A percentile compares a stretch with the other conserved stretches of the same genome.
These are phyloP conservation scores for Oxygymnocypris stewartii DNA, from an alignment of 2,113 vertebrate species.

Conservation along the genomic window DNA sequence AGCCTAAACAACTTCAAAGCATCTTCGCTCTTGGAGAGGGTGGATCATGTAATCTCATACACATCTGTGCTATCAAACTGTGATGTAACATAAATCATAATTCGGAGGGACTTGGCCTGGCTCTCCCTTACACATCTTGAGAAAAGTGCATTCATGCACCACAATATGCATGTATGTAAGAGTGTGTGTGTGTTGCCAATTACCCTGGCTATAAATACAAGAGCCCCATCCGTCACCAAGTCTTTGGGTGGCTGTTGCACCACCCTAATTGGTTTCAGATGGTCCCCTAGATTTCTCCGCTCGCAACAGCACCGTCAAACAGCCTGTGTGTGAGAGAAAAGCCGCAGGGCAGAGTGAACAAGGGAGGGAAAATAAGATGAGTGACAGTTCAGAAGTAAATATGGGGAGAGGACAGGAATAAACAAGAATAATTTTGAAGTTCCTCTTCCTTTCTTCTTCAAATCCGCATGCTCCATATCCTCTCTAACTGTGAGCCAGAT, in stretches of 20 bases:
- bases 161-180: conserved; percentile 59
- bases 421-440: conserved; percentile 76
- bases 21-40: conserved; percentile 28
- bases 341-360: conserved; percentile 65
- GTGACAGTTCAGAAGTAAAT: conserved; percentile 85
- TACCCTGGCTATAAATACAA: conserved; percentile 96
- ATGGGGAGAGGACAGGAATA: conserved; percentile 74
- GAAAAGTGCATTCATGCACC: conserved; percentile 40
- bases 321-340: conserved; percentile 83
- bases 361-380: conserved; percentile 74
- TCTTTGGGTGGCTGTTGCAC: conserved; percentile 96
- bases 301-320: conserved; percentile 77
- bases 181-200: conserved; percentile 92
- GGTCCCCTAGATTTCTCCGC: conserved; percentile 76
- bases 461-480: conserved; percentile 58
- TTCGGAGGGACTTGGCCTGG: conserved; percentile 36
- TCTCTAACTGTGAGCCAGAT: conserved; percentile 42
- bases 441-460: conserved; percentile 65
- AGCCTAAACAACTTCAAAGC: conserved; percentile 44
- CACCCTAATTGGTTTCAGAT: conserved; percentile 99
- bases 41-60: conserved; percentile 28
- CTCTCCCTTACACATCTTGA: conserved; percentile 36
- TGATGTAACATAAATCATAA: conserved; percentile 52
- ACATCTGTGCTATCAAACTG: conserved; percentile 46
- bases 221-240: conserved; percentile 95